Base-by-base conservation (phyloP, 2,113 vertebrate genomes). In the Otus sunia region DNA sequence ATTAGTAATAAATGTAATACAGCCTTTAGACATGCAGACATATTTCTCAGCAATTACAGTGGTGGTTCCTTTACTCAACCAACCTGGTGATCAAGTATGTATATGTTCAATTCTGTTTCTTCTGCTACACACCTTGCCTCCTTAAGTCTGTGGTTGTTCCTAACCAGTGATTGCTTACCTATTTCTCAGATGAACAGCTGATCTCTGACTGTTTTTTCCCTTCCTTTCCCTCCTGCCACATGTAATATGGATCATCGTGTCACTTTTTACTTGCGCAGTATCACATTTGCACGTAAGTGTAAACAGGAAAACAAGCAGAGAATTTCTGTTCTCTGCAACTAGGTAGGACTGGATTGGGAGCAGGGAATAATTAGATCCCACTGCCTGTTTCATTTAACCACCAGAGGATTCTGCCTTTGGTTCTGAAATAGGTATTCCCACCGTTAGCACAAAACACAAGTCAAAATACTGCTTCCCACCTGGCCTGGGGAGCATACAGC, bases 81-180 rank as follows among this genome's bases (percentile, higher is more conserved):
- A 89, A 9, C 19, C 41, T 62, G 50, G 12, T 62, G 62, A 68
- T 50, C 3, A 9, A 53, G 45, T 6, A 7, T 41, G 6, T n/a
- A 1, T 34, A 3, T 19, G 6, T 41, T n/a, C n/a, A 56, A 0
- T 36, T 41, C 13, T 60, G 32, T 36, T 60, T 47, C 11, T 75
- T 68, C 27, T 59, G n/a, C 36, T 72, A 6, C 47, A 12, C n/a
- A 6, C n/a, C 23, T 82, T 64, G 18, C 36, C 20, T 76, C 20
- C 47, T 56, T 29, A 7, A 56, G 29, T 26, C 34, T 52, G 41
- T 89, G 45, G 20, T 15, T 52, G 55, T 34, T 60, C 32, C 21
- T 52, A 39, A 41, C 27, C 27, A 22, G 45, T 41, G 52, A 45
- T 27, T 87, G 18, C 20, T 75, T 32, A 29, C 32, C 20, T 6